Base-by-base conservation (phyloP, 1,140 invertebrate species). In the Drosophila bocki region DNA sequence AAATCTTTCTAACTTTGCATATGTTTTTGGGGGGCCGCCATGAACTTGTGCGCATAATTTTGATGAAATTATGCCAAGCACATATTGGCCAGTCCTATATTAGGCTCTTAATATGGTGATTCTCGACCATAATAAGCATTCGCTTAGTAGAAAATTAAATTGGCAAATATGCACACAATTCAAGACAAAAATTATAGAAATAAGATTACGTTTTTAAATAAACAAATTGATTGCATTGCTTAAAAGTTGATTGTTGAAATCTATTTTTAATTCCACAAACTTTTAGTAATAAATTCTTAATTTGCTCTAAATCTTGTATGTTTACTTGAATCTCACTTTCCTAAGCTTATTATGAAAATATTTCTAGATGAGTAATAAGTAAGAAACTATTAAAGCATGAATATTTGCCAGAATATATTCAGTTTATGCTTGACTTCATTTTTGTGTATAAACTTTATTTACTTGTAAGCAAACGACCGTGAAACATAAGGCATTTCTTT, bases 11-110 rank as follows among this genome's bases (percentile, higher is more conserved):
- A 19, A 39, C 53, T 72, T 71, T 71, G 45, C 54, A 72, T 74
- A 53, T 61, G 45, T 29, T 61, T 51, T 71, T 5, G 26, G 9
- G n/a, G 19, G 9, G 33, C n/a, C 12, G 11, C 29, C 39, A 35
- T 45, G 45, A 74, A 72, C 57, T 68, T 68, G 53, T 76, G 42
- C 42, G 39, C 68, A 70, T 72, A 58, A 72, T 48, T 70, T 70
- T 45, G 37, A 41, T 59, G 12, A 74, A 65, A 72, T 74, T 71
- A 61, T 74, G 70, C 70, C 48, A 47, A 32, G 39, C 60, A 65
- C 47, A 70, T 70, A 72, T 61, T 72, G 39, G 54, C 39, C 37
- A 72, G 35, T 17, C 29, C 22, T 29, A 15, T 39, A 19, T 37
- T 35, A 17, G 15, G 29, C 19, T n/a, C 32, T 39, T 57, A 22